phyloP scores from a whole-genome alignment of 2,113 vertebrate genomes.

The Numenius arquata region DNA sequence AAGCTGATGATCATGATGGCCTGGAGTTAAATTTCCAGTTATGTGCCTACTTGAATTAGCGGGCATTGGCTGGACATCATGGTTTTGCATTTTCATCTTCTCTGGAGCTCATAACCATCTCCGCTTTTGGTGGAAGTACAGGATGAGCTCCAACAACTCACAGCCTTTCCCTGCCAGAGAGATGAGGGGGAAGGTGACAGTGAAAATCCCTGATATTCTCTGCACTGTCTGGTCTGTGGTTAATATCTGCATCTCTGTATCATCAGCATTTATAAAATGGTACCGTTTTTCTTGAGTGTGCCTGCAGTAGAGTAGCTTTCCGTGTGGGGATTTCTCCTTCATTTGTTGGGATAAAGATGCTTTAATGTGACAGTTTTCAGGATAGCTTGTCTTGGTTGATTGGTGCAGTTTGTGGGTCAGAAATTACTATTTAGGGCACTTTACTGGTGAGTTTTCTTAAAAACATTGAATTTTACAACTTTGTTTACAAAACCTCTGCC shows the following conservation, averaged over 20 bases:
- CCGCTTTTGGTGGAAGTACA: not conserved
- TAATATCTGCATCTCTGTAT: not conserved
- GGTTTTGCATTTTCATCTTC: not conserved
- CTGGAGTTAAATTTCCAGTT: not conserved
- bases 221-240: not conserved
- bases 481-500: not conserved
- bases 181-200: not conserved
- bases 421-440: not conserved
- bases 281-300: no score
- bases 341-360: not conserved
- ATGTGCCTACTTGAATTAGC: not conserved
- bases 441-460: not conserved
- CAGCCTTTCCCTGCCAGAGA: not conserved
- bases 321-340: not conserved
- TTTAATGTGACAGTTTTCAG: not conserved
- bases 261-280: not conserved
- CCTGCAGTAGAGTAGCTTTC: not conserved
- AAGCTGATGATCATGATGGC: not conserved
- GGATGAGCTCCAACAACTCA: not conserved
- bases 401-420: not conserved
- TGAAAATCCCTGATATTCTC: no score
- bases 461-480: not conserved
- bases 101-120: not conserved
- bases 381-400: not conserved
- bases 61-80: not conserved